A percentile compares a stretch with the other conserved stretches of the same genome.
Conservation (phyloP, 2,113 vertebrate genomes). For the Catagonus wagneri region DNA sequence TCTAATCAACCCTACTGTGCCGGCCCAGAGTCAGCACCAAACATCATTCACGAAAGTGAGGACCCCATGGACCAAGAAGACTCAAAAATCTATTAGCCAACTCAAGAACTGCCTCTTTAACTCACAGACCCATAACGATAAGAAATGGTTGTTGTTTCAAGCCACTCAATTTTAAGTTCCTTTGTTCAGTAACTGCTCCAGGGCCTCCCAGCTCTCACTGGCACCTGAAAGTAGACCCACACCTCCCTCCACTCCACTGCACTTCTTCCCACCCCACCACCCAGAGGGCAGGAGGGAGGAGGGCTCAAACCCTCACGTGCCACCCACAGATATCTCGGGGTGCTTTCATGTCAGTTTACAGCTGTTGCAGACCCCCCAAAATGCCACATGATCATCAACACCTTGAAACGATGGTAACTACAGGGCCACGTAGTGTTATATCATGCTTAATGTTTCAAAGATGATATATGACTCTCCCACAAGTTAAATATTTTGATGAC, state of each 20-base stretch:
- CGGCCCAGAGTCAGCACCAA: not conserved
- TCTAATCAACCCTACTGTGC: not conserved
- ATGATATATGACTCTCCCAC: not conserved
- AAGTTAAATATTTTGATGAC: constrained; percentile 16
- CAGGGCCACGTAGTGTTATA: not conserved
- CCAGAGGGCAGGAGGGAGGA: not conserved
- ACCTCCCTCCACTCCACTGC: not conserved
- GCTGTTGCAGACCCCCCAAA: not conserved
- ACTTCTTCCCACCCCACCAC: not conserved
- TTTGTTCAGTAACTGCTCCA: not conserved
- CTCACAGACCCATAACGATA: not conserved
- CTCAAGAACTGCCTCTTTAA: not conserved
- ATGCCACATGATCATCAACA: not conserved
- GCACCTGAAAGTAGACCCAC: not conserved
- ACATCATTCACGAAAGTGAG: not conserved
- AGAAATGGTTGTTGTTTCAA: not conserved
- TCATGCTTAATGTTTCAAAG: constrained; percentile 11
- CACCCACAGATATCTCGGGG: not conserved
- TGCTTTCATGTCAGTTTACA: not conserved
- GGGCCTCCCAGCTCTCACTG: not conserved
- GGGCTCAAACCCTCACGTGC: not conserved
- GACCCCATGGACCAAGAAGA: not conserved
- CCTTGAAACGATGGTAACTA: constrained; percentile 38
- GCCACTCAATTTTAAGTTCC: not conserved
- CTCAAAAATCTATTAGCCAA: not conserved